Conservation (phyloP, 2,113 vertebrate species). For the Bungarus multicinctus region DNA sequence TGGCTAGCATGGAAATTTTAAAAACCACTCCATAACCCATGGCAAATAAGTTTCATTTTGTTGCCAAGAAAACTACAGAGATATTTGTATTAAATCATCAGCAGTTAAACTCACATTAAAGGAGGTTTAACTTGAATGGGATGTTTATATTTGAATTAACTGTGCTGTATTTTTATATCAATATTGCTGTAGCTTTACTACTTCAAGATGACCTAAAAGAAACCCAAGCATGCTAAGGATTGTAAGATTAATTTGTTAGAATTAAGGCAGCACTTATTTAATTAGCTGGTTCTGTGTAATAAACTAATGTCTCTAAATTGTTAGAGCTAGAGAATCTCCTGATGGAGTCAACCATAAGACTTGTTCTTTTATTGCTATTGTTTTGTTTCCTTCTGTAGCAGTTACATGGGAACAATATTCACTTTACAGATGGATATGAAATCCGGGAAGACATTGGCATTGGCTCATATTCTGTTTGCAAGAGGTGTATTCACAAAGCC, state of each 20-base stretch:
- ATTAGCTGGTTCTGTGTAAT: not conserved
- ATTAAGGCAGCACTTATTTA: not conserved
- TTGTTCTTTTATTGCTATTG: not conserved
- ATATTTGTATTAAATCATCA: not conserved
- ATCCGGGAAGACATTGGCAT: conserved; percentile 88
- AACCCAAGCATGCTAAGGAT: not conserved
- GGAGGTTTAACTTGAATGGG: not conserved
- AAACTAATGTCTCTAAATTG: not conserved
- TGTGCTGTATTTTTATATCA: not conserved
- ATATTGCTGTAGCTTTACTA: not conserved
- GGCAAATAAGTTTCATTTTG: not conserved
- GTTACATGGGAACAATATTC: conserved; percentile 85
- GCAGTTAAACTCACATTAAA: not conserved
- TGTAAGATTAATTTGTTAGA: not conserved
- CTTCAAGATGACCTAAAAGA: not conserved
- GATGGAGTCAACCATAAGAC: not conserved
- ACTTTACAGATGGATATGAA: conserved; percentile 90
- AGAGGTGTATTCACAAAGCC: conserved; percentile 86
- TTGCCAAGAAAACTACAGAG: not conserved
- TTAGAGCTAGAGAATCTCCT: not conserved
- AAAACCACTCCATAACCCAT: not conserved
- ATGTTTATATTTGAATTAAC: not conserved
- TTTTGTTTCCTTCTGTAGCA: conserved; percentile 71
- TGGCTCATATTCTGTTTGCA: conserved; percentile 84
- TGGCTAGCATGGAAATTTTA: not conserved